Evolutionary conservation across 1,140 invertebrate species (phyloP).

Genomic region (Zaprionus vittiger): DNA sequence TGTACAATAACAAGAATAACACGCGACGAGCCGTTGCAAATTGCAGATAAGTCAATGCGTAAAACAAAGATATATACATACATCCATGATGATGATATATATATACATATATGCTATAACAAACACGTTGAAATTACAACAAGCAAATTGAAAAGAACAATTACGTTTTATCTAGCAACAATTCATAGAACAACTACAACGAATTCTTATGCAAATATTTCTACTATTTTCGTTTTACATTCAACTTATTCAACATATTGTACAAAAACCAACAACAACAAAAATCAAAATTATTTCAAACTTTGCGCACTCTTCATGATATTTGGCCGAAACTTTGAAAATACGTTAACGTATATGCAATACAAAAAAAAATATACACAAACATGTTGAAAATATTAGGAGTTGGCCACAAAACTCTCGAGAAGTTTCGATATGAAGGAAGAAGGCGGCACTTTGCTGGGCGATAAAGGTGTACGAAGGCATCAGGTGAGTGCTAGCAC

Average conservation of each 20-base stretch:
- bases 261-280: slow-evolving; percentile 44
- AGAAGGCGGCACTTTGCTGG: slow-evolving; percentile 89
- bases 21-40: slow-evolving; percentile 22
- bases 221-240: slow-evolving; percentile 81
- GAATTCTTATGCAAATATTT: slow-evolving; percentile 81
- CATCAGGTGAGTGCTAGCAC: slow-evolving; percentile 83
- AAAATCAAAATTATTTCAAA: slow-evolving; percentile 50
- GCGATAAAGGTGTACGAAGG: slow-evolving; percentile 86
- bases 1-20: slow-evolving; percentile 32
- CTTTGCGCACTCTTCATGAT: slow-evolving; percentile 66
- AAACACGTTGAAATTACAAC: slow-evolving; percentile 41
- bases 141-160: slow-evolving; percentile 47
- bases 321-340: slow-evolving; percentile 25
- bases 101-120: not conserved
- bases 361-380: slow-evolving; percentile 40
- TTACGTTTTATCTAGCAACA: slow-evolving; percentile 57
- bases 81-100: not conserved
- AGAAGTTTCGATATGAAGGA: slow-evolving; percentile 94
- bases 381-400: slow-evolving; percentile 85
- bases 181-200: slow-evolving; percentile 59
- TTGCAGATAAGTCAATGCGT: slow-evolving; percentile 3
- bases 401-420: slow-evolving; percentile 92
- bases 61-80: not conserved
- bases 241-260: slow-evolving; percentile 54
- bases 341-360: slow-evolving; percentile 42